Evolutionary conservation across 2,888 invertebrate species (phyloP), one percentile per base, ranked within the genome.

Genomic region (Melinopterus prodromus): DNA sequence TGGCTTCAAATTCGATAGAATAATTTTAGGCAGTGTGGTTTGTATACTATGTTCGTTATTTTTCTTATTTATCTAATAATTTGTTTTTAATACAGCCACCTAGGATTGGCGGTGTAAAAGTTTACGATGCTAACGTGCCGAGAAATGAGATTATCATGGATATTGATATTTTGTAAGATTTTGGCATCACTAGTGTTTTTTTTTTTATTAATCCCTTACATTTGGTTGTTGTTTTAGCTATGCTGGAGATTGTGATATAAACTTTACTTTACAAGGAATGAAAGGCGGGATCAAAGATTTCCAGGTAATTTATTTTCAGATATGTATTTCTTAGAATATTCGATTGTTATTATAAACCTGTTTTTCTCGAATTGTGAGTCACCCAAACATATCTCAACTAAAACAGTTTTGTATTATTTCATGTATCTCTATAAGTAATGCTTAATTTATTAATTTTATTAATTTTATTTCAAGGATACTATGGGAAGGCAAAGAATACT

Each of bases 141-240:
- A 92, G 99, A 88, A 92, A 97, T 91, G 98, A 99, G 91, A 98
- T 99, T 85, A 96, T 99, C 85, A 95, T 99, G 94, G 99, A 99
- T 89, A 91, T 99, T 85, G 99, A 99, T 90, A 91, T 99, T 81
- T 96, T 97, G 95, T 97, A 89, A 53, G 26, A 2, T 26, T 26
- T 26, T 26, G 26, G 2, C 1, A 26, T 26, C 3, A 3, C 26
- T 26, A 1, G 77, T 16, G 53, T 36, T 71, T 78, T 78, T 69
- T 70, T 70, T 70, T 16, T 2, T 7, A 79, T 6, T 70, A n/a
- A 37, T 53, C 70, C 9, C 75, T 76, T 7, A 36, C 75, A 80
- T 35, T 16, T 76, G 26, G 26, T 72, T 37, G 81, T 77, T 77
- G 35, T 81, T 81, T 71, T 90, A 97, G 97, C 86, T 99, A 99